Evolutionary conservation across 2,888 invertebrate genomes (phyloP), one percentile per base, ranked within the genome.

Genomic region (Drosophila lacicola): DNA sequence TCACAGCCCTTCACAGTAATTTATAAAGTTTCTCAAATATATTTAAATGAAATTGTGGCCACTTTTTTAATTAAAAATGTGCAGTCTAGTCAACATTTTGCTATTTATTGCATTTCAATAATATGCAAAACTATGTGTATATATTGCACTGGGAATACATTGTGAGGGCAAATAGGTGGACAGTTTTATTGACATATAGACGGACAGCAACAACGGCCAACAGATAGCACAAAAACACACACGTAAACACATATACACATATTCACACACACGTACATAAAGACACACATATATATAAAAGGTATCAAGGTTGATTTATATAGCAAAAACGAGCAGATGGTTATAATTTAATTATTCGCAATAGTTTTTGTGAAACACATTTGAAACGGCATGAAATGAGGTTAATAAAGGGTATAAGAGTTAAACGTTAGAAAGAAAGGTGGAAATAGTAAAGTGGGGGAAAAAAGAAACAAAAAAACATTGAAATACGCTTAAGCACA

Each of bases 301-400:
- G 47, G 29, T 39, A 74, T 62, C 66, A 70, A 55, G 45, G 46
- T 64, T 75, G 60, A 70, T 80, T 75, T 66, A 73, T 70, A 68
- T 36, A 50, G 64, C 25, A 56, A 51, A 53, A 39, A 36, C 60
- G 58, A 57, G 41, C 62, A 65, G 62, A 39, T 66, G 34, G 49
- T 41, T 33, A 33, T 39, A 54, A 47, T 44, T 65, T 42, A 33
- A 58, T 47, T 63, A 63, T 44, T 51, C 6, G 36, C 11, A 69
- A 55, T 42, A 19, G 1, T 51, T 49, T 55, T 50, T 17, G 19
- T 36, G 11, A 25, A 41, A 47, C 25, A 34, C 19, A 69, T 51
- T 51, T 42, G 14, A 47, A 68, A 41, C 42, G 11, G 25, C n/a
- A 29, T 57, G 9, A 54, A 17, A 49, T 50, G 36, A 63, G 47